A percentile compares a stretch with the other conserved stretches of the same genome.
Evolutionary conservation across 2,113 vertebrate genomes (phyloP).

Genomic region (Caranx ignobilis): DNA sequence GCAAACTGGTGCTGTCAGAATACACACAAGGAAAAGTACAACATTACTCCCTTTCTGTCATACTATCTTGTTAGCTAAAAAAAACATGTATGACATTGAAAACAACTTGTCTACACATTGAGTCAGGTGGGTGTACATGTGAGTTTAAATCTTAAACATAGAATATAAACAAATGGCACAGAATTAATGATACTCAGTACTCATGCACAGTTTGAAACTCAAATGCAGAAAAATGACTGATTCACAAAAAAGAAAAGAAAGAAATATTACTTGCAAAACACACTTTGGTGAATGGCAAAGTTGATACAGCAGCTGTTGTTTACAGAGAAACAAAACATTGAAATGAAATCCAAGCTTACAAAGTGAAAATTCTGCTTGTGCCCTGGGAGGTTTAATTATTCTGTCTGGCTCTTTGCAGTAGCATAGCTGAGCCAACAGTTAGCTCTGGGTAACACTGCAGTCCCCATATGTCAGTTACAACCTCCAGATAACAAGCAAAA

Average conservation of each 20-base stretch:
- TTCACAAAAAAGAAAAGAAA: background rate
- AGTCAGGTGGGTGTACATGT: background rate
- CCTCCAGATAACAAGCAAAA: conserved; percentile 49
- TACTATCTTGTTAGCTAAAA: background rate
- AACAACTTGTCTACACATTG: conserved; percentile 18
- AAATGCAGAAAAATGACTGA: background rate
- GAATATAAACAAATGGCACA: background rate
- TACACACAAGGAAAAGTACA: conserved; percentile 30
- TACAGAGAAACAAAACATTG: background rate
- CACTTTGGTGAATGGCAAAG: background rate
- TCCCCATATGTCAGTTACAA: conserved; percentile 32
- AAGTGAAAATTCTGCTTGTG: conserved; percentile 1
- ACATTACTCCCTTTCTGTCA: background rate
- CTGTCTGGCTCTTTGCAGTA: conserved; percentile 45
- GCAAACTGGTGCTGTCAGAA: conserved; percentile 39
- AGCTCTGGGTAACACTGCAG: conserved; percentile 51
- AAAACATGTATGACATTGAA: background rate
- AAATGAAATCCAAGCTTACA: conserved; percentile 4
- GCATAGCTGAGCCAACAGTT: conserved; percentile 42
- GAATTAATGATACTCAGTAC: background rate
- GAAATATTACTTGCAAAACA: background rate
- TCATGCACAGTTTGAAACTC: conserved; percentile 2
- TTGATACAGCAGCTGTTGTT: background rate
- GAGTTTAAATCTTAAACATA: conserved; percentile 7
- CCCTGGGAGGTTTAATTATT: conserved; percentile 21